These are phyloP conservation scores for Homarus americanus DNA, from an alignment of 1,140 invertebrate genomes.

Conservation along the genomic window DNA sequence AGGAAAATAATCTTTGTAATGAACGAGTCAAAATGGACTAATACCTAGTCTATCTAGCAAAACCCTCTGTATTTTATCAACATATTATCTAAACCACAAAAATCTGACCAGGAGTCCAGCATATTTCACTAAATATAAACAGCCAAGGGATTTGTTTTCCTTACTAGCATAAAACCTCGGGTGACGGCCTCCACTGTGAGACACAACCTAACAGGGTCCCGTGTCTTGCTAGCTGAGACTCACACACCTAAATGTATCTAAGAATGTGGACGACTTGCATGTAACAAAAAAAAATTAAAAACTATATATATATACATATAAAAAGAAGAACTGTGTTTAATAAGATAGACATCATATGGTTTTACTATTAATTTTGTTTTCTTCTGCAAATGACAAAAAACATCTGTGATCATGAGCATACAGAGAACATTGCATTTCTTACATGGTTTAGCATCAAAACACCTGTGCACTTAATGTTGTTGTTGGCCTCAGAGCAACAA, in stretches of 20 bases:
- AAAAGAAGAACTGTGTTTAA: background rate
- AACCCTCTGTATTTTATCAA: background rate
- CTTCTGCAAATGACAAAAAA: background rate
- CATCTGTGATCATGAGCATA: background rate
- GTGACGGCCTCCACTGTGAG: background rate
- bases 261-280: constrained; percentile 5
- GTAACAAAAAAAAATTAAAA: background rate
- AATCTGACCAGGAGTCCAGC: background rate
- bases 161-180: background rate
- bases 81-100: background rate
- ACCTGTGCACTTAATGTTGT: too few relatives aligned
- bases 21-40: background rate
- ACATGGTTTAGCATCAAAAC: too few relatives aligned
- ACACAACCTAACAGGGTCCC: background rate
- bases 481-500: background rate
- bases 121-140: background rate
- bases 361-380: background rate
- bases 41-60: background rate
- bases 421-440: background rate
- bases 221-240: background rate
- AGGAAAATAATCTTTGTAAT: background rate
- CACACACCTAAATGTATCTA: background rate
- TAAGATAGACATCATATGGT: background rate
- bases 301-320: background rate
- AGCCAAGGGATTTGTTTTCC: background rate